Evolutionary conservation across 1,140 invertebrate species (phyloP).

Genomic region (Schlechtendalia chinensis): DNA sequence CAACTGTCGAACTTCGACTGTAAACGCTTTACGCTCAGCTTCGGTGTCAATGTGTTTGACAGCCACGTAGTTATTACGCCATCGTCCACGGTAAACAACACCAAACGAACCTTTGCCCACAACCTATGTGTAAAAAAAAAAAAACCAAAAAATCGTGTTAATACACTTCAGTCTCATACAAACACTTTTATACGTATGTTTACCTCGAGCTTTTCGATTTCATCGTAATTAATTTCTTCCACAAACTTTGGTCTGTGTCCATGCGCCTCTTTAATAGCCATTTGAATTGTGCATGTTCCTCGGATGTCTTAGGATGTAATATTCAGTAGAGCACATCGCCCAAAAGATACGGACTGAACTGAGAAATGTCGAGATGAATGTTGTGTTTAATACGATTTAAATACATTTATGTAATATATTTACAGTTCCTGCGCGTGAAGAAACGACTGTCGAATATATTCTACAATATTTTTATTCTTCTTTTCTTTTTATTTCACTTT

Average conservation of each 20-base stretch:
- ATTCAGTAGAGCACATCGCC: conserved; percentile 16
- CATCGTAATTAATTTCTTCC: conserved; percentile 63
- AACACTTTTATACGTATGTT: conserved; percentile 38
- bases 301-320: background rate
- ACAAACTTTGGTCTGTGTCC: conserved; percentile 61
- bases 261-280: conserved; percentile 58
- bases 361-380: background rate
- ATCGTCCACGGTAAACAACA: conserved; percentile 85
- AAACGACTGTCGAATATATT: too few species aligned
- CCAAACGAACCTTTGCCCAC: conserved; percentile 97
- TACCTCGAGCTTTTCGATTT: conserved; percentile 62
- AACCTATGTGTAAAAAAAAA: conserved; percentile 60
- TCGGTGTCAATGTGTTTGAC: conserved; percentile 91
- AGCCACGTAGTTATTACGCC: conserved; percentile 82
- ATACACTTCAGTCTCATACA: background rate
- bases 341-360: background rate
- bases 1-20: conserved; percentile 81
- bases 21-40: conserved; percentile 78
- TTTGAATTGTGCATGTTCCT: conserved; percentile 51
- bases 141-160: background rate
- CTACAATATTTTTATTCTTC: background rate
- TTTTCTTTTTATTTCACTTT: background rate
- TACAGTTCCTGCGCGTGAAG: too few species aligned
- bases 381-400: background rate
- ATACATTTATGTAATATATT: background rate